Percentiles rank a stretch among this genome's conserved stretches.
phyloP scores from a whole-genome alignment of 2,888 invertebrate genomes.

The Scaptomyza cyrtandrae region DNA sequence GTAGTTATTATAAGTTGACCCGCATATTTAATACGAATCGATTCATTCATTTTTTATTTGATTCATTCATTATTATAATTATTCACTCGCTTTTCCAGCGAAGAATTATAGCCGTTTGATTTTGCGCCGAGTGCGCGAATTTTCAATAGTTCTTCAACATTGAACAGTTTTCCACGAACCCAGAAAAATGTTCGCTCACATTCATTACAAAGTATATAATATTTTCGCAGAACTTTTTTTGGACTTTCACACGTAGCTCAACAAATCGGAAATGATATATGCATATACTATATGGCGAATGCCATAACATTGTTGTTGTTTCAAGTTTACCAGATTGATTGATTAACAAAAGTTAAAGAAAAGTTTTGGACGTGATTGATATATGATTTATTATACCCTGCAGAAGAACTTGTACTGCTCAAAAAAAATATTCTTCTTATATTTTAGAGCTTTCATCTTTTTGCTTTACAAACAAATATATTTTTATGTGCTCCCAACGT shows the following conservation, averaged over 20 bases:
- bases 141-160: slow-evolving; percentile 16
- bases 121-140: slow-evolving; percentile 19
- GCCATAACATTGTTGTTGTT: slow-evolving; percentile 29
- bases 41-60: slow-evolving; percentile 21
- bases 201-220: slow-evolving; percentile 27
- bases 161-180: slow-evolving; percentile 39
- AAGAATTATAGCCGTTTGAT: slow-evolving; percentile 28
- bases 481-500: too few relatives aligned
- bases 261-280: slow-evolving; percentile 8
- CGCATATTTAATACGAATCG: slow-evolving; percentile 32
- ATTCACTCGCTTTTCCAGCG: slow-evolving; percentile 23
- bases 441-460: too few relatives aligned
- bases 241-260: slow-evolving; percentile 44
- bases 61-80: background rate
- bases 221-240: slow-evolving; percentile 31
- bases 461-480: too few relatives aligned
- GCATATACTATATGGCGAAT: slow-evolving; percentile 10
- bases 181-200: slow-evolving; percentile 25
- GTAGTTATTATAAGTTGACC: slow-evolving; percentile 33
- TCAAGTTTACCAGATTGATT: slow-evolving; percentile 48
- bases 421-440: too few relatives aligned
- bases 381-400: slow-evolving; percentile 4
- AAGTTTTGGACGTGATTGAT: slow-evolving; percentile 1
- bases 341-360: slow-evolving; percentile 41
- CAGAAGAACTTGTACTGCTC: too few relatives aligned